A percentile compares a stretch with the other conserved stretches of the same genome.
Conservation (phyloP, 2,797 vertebrate genomes). For the Hylomyscus alleni region DNA sequence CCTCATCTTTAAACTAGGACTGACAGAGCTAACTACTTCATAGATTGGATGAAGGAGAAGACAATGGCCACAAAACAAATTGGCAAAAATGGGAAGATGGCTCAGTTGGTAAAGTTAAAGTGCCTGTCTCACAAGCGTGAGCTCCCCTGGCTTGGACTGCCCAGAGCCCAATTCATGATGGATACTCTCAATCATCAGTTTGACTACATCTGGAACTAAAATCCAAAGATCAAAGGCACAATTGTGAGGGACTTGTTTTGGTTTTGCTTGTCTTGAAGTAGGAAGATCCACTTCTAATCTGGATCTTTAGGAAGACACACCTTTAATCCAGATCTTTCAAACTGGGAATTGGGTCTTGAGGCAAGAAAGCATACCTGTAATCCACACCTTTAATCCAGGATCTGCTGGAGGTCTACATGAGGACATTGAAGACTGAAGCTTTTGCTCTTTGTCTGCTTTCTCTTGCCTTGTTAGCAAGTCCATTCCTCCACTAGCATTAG, state of each 20-base stretch:
- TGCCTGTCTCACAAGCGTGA: background rate
- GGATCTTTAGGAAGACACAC: background rate
- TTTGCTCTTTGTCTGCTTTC: background rate
- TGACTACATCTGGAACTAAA: background rate
- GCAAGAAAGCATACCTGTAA: too few species aligned
- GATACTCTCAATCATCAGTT: background rate
- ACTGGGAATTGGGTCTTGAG: background rate
- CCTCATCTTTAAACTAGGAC: constrained; percentile 46
- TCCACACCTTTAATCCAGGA: background rate
- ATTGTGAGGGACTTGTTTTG: background rate
- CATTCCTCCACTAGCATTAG: background rate
- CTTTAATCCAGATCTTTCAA: background rate
- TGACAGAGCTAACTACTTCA: background rate
- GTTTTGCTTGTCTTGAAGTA: background rate
- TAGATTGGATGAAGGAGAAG: background rate
- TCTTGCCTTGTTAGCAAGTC: background rate
- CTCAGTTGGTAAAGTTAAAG: background rate
- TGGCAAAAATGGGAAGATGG: too few species aligned
- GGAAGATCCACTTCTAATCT: too few species aligned
- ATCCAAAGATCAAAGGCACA: background rate
- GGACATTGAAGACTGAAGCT: background rate
- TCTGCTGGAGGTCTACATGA: background rate
- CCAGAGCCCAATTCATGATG: background rate
- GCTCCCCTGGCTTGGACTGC: background rate
- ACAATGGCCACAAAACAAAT: constrained; percentile 6